A percentile compares a stretch with the other conserved stretches of the same genome.
These are phyloP conservation scores for Platyrinchus mystaceus DNA, from an alignment of 2,797 vertebrate species.

Conservation along the genomic window DNA sequence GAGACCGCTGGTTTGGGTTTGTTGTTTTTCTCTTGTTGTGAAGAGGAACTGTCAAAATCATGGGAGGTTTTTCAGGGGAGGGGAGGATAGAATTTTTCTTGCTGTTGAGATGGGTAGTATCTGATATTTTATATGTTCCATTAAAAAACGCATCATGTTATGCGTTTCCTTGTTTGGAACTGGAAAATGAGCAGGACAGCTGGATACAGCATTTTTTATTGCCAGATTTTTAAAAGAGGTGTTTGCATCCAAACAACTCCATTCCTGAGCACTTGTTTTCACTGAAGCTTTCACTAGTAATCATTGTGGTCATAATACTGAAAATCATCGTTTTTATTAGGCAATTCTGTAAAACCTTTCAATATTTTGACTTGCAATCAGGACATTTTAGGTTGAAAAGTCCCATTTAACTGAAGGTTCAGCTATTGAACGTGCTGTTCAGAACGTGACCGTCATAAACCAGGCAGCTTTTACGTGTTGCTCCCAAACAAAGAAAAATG, in stretches of 20 bases:
- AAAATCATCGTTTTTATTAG: neutral
- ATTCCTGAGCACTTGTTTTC: neutral
- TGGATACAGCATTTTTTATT: neutral
- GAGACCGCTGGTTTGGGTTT: neutral
- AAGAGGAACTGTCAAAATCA: neutral
- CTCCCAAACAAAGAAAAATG: conserved; percentile 56
- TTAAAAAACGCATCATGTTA: neutral
- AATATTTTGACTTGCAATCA: neutral
- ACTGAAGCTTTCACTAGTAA: neutral
- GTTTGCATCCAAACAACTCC: neutral
- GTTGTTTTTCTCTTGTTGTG: neutral
- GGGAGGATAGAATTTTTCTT: neutral
- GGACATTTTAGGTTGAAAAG: neutral
- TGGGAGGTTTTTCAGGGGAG: rapidly evolving
- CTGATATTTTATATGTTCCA: neutral
- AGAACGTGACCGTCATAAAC: neutral
- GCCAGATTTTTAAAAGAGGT: neutral
- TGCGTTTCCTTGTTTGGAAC: neutral
- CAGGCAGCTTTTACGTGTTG: conserved; percentile 1
- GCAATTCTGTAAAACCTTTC: neutral
- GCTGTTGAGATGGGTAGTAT: neutral
- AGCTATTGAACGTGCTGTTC: neutral
- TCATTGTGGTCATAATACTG: neutral
- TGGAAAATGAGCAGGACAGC: neutral
- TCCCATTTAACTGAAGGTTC: neutral